A percentile compares a stretch with the other conserved stretches of the same genome.
Conservation (phyloP, 2,113 vertebrate species). For the Maccullochella peelii region DNA sequence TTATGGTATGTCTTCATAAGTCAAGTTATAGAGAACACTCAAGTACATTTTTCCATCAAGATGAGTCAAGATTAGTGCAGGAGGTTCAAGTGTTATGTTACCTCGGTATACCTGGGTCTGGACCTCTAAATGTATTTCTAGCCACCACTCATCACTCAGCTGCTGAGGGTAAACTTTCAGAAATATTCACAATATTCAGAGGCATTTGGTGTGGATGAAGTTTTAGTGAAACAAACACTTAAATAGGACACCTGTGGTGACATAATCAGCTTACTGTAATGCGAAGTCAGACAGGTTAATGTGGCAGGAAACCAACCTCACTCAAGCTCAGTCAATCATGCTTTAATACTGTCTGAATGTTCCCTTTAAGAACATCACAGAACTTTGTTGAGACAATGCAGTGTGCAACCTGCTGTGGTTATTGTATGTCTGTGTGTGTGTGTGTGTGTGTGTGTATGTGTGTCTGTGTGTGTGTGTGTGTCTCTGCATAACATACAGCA, state of each 20-base stretch:
- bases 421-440: background rate
- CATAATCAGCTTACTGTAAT: slow-evolving; percentile 73
- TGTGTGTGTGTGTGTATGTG: too few species aligned
- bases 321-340: slow-evolving; percentile 17
- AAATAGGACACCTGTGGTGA: slow-evolving; percentile 64
- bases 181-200: slow-evolving; percentile 27
- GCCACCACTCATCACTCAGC: slow-evolving; percentile 8
- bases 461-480: too few species aligned
- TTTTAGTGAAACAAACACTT: slow-evolving; percentile 59
- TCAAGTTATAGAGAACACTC: slow-evolving; percentile 9
- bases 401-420: background rate
- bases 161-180: slow-evolving; percentile 18
- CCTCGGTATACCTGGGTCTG: background rate
- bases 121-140: background rate
- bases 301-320: slow-evolving; percentile 66
- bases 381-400: slow-evolving; percentile 14
- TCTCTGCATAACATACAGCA: background rate
- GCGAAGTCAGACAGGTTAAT: slow-evolving; percentile 63
- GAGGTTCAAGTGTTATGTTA: background rate
- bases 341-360: slow-evolving; percentile 36
- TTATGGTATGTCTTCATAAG: background rate
- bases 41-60: background rate
- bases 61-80: slow-evolving; percentile 33
- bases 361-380: background rate
- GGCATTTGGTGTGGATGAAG: slow-evolving; percentile 37